Evolutionary conservation across 92 coral and sea anemone genomes (phyloP).

Genomic region (Actinostola sp.): DNA sequence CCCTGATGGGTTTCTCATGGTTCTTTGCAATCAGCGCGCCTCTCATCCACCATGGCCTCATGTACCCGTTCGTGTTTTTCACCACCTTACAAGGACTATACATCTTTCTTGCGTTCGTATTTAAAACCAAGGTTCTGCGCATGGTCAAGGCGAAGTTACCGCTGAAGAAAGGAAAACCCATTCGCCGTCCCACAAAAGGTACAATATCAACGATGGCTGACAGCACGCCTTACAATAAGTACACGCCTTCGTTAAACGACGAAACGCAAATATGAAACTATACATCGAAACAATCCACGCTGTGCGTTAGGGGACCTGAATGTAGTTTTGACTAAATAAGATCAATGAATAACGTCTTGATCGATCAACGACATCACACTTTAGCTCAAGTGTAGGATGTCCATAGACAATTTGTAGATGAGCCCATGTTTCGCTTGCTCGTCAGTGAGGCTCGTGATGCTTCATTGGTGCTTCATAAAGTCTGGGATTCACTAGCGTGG

Average conservation of each 20-base stretch:
- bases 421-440: too few species aligned
- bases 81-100: slow-evolving; percentile 80
- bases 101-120: slow-evolving; percentile 85
- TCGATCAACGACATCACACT: too few species aligned
- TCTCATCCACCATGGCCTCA: slow-evolving; percentile 72
- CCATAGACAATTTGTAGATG: too few species aligned
- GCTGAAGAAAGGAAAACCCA: slow-evolving; percentile 44
- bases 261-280: slow-evolving; percentile 16
- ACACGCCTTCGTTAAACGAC: not conserved
- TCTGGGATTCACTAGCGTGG: too few species aligned
- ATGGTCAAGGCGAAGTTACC: slow-evolving; percentile 64
- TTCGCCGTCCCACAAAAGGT: slow-evolving; percentile 33
- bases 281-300: not conserved
- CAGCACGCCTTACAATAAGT: slow-evolving; percentile 40
- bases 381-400: too few species aligned
- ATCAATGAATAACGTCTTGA: too few species aligned
- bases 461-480: too few species aligned
- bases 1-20: slow-evolving; percentile 95
- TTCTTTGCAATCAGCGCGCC: slow-evolving; percentile 84
- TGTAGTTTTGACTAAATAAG: too few species aligned
- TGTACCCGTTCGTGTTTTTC: slow-evolving; percentile 83
- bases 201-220: slow-evolving; percentile 57
- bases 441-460: too few species aligned
- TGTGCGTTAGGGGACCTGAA: too few species aligned
- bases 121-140: slow-evolving; percentile 80